These are phyloP conservation scores for Erethizon dorsatum DNA, from an alignment of 2,797 vertebrate genomes.

Conservation along the genomic window DNA sequence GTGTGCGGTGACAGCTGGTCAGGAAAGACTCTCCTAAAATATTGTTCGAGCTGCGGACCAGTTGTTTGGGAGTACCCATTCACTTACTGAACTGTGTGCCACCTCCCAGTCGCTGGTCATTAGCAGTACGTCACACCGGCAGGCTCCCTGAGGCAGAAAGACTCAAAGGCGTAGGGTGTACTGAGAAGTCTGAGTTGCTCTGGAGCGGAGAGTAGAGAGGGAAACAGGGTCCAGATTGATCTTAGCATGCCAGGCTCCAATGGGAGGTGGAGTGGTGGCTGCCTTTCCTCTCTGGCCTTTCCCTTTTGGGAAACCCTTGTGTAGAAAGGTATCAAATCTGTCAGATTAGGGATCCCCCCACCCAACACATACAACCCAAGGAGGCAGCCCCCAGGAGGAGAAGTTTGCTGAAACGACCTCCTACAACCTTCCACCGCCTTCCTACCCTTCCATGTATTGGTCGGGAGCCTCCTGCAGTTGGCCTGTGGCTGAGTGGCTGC, in stretches of 20 bases:
- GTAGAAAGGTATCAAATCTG: not conserved
- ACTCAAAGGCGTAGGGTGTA: not conserved
- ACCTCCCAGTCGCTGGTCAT: not conserved
- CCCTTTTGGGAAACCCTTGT: not conserved
- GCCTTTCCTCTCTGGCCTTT: not conserved
- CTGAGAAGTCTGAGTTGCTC: not conserved
- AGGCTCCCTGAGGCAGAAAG: not conserved
- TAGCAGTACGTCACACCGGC: not conserved
- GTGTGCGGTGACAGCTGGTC: not conserved
- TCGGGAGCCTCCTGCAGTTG: conserved; percentile 13
- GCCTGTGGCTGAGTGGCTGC: too few species aligned
- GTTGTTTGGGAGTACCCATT: not conserved
- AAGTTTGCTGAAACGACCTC: not conserved
- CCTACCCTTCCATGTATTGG: not conserved
- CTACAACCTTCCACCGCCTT: rapidly evolving
- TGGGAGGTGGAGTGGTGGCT: not conserved
- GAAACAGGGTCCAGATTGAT: not conserved
- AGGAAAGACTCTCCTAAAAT: not conserved
- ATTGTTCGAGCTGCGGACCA: not conserved
- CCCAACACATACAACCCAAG: not conserved
- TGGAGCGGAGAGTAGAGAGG: not conserved
- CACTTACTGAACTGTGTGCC: not conserved
- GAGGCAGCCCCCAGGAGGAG: not conserved
- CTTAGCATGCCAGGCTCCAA: not conserved
- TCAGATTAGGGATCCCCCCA: not conserved